These are phyloP conservation scores for Prunella fulvescens DNA, from an alignment of 2,113 vertebrate species.

Conservation along the genomic window DNA sequence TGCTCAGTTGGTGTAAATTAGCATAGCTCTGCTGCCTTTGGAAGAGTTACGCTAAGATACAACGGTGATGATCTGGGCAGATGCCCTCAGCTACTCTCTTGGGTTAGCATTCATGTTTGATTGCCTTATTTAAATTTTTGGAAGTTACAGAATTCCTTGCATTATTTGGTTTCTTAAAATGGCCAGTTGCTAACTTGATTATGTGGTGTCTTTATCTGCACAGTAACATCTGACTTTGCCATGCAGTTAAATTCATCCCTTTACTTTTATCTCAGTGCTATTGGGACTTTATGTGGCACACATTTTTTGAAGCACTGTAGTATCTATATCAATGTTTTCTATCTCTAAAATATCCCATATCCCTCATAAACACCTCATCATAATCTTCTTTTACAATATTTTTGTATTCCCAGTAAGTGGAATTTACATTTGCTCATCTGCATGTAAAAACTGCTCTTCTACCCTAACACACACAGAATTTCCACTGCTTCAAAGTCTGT, in stretches of 20 bases:
- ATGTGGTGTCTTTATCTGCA: slow-evolving; percentile 46
- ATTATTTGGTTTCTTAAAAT: slow-evolving; percentile 47
- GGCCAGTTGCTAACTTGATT: not conserved
- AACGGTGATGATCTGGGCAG: slow-evolving; percentile 49
- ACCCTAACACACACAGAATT: slow-evolving; percentile 23
- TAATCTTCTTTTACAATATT: slow-evolving; percentile 34
- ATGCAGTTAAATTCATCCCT: slow-evolving; percentile 42
- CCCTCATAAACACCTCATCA: slow-evolving; percentile 47
- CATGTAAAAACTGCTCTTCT: slow-evolving; percentile 47
- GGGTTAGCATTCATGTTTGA: slow-evolving; percentile 67
- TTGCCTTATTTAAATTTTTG: slow-evolving; percentile 44
- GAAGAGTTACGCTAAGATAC: slow-evolving; percentile 43
- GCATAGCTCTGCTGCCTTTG: slow-evolving; percentile 30
- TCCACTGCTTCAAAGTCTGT: slow-evolving; percentile 53
- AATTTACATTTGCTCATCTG: slow-evolving; percentile 51
- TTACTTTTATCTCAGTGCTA: slow-evolving; percentile 45
- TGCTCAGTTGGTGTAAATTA: slow-evolving; percentile 58
- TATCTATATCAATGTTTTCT: slow-evolving; percentile 45
- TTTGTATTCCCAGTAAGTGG: slow-evolving; percentile 33
- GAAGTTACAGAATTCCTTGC: slow-evolving; percentile 3
- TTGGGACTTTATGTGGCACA: slow-evolving; percentile 45
- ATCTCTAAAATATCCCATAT: slow-evolving; percentile 31
- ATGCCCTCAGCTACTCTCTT: slow-evolving; percentile 57
- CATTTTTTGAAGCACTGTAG: slow-evolving; percentile 27
- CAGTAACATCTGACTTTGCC: slow-evolving; percentile 47